Conservation (phyloP, 2,797 vertebrate genomes). For the Thamnophis elegans region DNA sequence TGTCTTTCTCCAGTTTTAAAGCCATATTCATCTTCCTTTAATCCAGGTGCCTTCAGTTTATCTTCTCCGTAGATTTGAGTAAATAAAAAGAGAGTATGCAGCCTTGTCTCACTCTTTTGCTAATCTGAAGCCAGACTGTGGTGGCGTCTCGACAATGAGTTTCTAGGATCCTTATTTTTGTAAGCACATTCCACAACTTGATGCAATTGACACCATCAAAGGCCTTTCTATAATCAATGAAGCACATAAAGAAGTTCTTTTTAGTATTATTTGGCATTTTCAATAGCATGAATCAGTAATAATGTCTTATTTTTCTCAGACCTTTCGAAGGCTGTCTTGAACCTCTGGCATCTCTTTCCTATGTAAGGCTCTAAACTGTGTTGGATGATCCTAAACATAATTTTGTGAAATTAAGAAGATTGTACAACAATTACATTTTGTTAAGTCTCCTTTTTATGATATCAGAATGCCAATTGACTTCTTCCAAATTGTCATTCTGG, state of each 20-base stretch:
- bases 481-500: no score
- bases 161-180: background rate
- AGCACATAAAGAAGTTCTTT: background rate
- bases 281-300: no score
- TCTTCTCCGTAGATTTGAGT: background rate
- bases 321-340: no score
- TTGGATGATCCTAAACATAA: no score
- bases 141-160: background rate
- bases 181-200: background rate
- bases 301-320: no score
- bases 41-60: background rate
- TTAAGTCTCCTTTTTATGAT: no score
- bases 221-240: background rate
- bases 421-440: no score
- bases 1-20: background rate
- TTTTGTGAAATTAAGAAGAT: no score
- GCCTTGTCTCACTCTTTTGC: background rate
- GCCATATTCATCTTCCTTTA: background rate
- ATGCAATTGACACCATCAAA: background rate
- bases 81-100: background rate
- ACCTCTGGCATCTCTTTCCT: no score
- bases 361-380: no score
- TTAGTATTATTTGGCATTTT: no score
- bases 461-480: no score
- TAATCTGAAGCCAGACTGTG: background rate